A percentile compares a stretch with the other conserved stretches of the same genome.
Conservation (phyloP, 2,888 invertebrate genomes). For the Monopis laevigella region DNA sequence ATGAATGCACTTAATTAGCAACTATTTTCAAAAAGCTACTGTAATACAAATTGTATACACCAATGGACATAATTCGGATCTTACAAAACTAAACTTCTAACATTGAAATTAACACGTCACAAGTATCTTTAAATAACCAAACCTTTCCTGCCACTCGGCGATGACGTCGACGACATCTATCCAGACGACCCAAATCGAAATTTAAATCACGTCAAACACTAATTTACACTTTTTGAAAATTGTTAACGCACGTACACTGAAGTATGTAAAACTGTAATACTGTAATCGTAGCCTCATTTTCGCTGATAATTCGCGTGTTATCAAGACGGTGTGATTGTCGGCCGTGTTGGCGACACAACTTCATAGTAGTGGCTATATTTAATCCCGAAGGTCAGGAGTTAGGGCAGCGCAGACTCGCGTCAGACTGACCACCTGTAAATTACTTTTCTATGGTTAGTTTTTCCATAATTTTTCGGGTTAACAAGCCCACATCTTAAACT, state of each 20-base stretch:
- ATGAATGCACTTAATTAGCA: no score
- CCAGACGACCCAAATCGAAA: slow-evolving; percentile 33
- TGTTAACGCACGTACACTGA: slow-evolving; percentile 38
- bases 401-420: slow-evolving; percentile 5
- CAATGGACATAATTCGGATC: no score
- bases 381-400: slow-evolving; percentile 42
- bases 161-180: slow-evolving; percentile 52
- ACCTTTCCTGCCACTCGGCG: slow-evolving; percentile 48
- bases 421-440: slow-evolving; percentile 5
- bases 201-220: slow-evolving; percentile 40
- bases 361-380: slow-evolving; percentile 39
- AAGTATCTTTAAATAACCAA: slow-evolving; percentile 46
- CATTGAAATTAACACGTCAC: no score
- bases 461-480: no score
- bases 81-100: no score
- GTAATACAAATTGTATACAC: no score
- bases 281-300: slow-evolving; percentile 59
- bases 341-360: slow-evolving; percentile 36
- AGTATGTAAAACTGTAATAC: slow-evolving; percentile 39
- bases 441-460: not conserved
- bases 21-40: no score
- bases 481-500: not conserved
- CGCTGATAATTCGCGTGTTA: slow-evolving; percentile 52
- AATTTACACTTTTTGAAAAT: slow-evolving; percentile 31
- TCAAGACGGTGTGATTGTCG: slow-evolving; percentile 24